Evolutionary conservation across 2,113 vertebrate genomes (phyloP).

Genomic region (Gambusia affinis): DNA sequence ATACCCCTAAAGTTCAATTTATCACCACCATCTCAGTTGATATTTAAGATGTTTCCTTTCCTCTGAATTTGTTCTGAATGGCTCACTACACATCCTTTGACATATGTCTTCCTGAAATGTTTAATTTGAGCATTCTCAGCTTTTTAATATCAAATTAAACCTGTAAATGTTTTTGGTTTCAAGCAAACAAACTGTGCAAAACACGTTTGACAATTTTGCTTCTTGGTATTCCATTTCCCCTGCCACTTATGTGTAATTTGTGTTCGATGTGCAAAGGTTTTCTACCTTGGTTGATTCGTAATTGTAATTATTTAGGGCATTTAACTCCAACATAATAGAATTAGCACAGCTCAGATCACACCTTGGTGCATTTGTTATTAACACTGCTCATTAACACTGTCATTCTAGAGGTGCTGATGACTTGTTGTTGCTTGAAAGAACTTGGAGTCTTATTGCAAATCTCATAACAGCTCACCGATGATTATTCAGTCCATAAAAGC

Average conservation of each 20-base stretch:
- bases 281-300: background rate
- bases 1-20: background rate
- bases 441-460: constrained; percentile 39
- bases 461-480: constrained; percentile 47
- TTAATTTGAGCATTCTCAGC: background rate
- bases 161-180: background rate
- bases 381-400: constrained; percentile 21
- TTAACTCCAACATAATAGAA: constrained; percentile 13
- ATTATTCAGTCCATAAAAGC: constrained; percentile 30
- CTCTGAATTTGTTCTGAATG: background rate
- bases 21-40: background rate
- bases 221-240: background rate
- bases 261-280: background rate
- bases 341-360: constrained; percentile 25
- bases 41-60: background rate
- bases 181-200: background rate
- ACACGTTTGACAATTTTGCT: background rate
- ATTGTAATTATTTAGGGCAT: background rate
- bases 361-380: constrained; percentile 34
- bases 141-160: background rate
- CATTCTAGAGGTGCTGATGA: constrained; percentile 44
- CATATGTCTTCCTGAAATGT: background rate
- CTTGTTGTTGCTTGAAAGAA: constrained; percentile 59
- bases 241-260: background rate
- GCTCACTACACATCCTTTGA: background rate